Conservation (phyloP, 2,888 invertebrate species). For the Tetheella fluctuosa region DNA sequence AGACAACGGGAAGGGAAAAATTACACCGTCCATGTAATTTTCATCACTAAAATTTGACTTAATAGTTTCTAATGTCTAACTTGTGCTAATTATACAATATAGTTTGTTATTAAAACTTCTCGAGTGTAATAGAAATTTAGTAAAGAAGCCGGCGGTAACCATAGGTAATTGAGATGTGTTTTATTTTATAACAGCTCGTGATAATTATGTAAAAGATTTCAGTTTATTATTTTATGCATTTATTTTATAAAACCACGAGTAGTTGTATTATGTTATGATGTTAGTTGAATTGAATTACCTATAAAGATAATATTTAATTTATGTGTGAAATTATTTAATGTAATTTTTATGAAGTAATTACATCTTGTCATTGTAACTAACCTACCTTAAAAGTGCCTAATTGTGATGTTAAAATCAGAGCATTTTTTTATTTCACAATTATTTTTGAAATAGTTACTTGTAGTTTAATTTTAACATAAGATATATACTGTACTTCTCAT, state of each 20-base stretch:
- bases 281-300: background rate
- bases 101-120: conserved; percentile 7
- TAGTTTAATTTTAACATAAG: no score
- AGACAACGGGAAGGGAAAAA: background rate
- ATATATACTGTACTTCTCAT: no score
- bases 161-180: conserved; percentile 8
- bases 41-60: conserved; percentile 11
- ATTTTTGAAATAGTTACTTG: no score
- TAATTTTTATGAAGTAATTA: no score
- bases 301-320: background rate
- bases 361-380: no score
- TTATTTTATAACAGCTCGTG: conserved; percentile 6
- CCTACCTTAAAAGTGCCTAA: no score
- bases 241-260: no score
- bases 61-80: conserved; percentile 9
- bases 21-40: conserved; percentile 9
- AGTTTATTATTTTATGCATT: conserved; percentile 16
- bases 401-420: no score
- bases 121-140: background rate
- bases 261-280: background rate
- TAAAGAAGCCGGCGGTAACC: conserved; percentile 1
- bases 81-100: background rate
- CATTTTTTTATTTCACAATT: no score
- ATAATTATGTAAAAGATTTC: conserved; percentile 1
- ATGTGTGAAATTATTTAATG: background rate